Base-by-base conservation (phyloP, 2,113 vertebrate species). In the Poeciliopsis occidentalis region DNA sequence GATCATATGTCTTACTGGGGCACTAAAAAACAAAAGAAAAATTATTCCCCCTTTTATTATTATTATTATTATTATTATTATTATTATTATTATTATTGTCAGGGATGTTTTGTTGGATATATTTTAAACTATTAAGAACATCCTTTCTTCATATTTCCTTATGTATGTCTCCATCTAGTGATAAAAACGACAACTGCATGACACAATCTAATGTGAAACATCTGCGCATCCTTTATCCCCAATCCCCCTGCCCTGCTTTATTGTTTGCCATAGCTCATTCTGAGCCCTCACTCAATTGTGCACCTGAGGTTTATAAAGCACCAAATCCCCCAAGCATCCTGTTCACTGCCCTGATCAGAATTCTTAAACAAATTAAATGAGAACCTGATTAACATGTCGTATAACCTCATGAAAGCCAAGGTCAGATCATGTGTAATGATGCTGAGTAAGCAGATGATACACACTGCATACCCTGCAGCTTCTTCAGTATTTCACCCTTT, bases 1-100 rank as follows among this genome's bases (percentile, higher is more conserved):
- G 95, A 66, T 99, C 98, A 1, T 98, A 99, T 0, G 98, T 99
- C 89, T 95, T 96, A 88, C 98, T 99, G 27, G 98, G 98, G 82
- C 98, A 99, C 98, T 99, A 85, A 64, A 39, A 13, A 34, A 17
- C 0, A 70, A 41, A 79, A 69, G 1, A 19, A 60, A 24, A 70
- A 13, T 17, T 1, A 60, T 4, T 39, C 12, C 24, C 11, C 13
- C 8, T 0, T 62, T 31, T 31, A 32, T 8, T 32, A 32, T 32
- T 32, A 32, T 34, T 31, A 31, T 31, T 31, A 31, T 4, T 31
- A 31, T 30, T 31, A 32, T 32, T 32, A 32, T 32, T 32, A 32
- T 34, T 31, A 31, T 31, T 31, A 31, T 4, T 31, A 31, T 30
- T 31, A 32, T 34, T 22, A 1, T 64, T 2, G 39, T 60, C n/a